These are phyloP conservation scores for Gobio gobio DNA, from an alignment of 2,113 vertebrate genomes.

Conservation along the genomic window DNA sequence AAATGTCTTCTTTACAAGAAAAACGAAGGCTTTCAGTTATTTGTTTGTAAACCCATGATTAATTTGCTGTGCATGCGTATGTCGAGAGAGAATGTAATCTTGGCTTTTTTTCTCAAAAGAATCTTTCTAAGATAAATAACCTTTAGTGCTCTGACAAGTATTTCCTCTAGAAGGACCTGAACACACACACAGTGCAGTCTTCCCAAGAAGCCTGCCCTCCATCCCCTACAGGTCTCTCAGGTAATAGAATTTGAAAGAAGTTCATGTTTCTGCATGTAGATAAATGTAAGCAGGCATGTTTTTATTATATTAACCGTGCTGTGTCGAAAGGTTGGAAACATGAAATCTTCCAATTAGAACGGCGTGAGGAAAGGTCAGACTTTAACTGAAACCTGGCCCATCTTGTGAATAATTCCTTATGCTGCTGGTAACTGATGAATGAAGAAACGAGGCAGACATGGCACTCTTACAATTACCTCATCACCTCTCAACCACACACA, in stretches of 20 bases:
- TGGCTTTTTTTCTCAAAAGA: background rate
- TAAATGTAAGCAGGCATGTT: background rate
- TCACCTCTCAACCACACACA: background rate
- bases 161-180: constrained; percentile 18
- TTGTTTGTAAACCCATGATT: constrained; percentile 12
- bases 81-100: constrained; percentile 21
- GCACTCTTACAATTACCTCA: background rate
- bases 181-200: background rate
- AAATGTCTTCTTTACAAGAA: background rate
- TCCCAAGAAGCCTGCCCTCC: background rate
- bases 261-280: constrained; percentile 30
- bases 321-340: constrained; percentile 11
- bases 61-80: background rate
- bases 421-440: background rate
- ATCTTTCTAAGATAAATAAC: constrained; percentile 12
- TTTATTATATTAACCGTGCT: background rate
- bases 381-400: background rate
- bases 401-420: constrained; percentile 11
- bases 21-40: background rate
- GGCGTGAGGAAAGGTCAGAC: constrained; percentile 2
- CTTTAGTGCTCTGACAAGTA: background rate
- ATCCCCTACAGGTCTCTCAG: constrained; percentile 23
- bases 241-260: constrained; percentile 55
- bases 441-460: background rate
- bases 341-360: constrained; percentile 1